These are phyloP conservation scores for Ameiurus melas DNA, from an alignment of 2,113 vertebrate genomes.

Conservation along the genomic window DNA sequence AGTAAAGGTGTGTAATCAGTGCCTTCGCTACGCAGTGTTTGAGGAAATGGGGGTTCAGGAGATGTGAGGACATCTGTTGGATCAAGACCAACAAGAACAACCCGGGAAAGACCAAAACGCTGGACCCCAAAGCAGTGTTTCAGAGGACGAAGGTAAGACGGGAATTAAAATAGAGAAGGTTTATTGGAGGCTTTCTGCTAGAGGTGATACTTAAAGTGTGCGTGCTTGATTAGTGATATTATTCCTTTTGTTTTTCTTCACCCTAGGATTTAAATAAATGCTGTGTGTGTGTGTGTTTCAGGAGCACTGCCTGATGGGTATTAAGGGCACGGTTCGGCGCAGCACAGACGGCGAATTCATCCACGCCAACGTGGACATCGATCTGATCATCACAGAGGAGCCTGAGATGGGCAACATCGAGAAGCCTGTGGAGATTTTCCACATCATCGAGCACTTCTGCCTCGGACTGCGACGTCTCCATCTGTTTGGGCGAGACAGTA, in stretches of 20 bases:
- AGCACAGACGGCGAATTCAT: slow-evolving; percentile 97
- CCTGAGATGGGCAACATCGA: slow-evolving; percentile 97
- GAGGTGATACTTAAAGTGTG: neutral
- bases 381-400: slow-evolving; percentile 97
- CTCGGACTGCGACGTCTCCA: slow-evolving; percentile 90
- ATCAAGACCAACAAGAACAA: slow-evolving; percentile 99
- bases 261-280: neutral
- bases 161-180: neutral
- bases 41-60: slow-evolving; percentile 96
- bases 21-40: slow-evolving; percentile 70
- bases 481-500: slow-evolving; percentile 94
- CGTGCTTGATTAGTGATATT: neutral
- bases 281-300: slow-evolving; percentile 53
- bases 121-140: slow-evolving; percentile 97
- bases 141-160: slow-evolving; percentile 91
- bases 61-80: slow-evolving; percentile 99
- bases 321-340: slow-evolving; percentile 92
- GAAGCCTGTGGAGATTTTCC: slow-evolving; percentile 97
- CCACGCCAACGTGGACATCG: slow-evolving; percentile 97
- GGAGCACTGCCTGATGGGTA: slow-evolving; percentile 99
- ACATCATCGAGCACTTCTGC: slow-evolving; percentile 98
- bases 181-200: neutral
- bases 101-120: slow-evolving; percentile 94
- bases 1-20: neutral
- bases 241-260: neutral